Percentiles rank a stretch among this genome's conserved stretches.
Evolutionary conservation across 2,888 invertebrate genomes (phyloP).

Genomic region (Eupithecia centaureata): DNA sequence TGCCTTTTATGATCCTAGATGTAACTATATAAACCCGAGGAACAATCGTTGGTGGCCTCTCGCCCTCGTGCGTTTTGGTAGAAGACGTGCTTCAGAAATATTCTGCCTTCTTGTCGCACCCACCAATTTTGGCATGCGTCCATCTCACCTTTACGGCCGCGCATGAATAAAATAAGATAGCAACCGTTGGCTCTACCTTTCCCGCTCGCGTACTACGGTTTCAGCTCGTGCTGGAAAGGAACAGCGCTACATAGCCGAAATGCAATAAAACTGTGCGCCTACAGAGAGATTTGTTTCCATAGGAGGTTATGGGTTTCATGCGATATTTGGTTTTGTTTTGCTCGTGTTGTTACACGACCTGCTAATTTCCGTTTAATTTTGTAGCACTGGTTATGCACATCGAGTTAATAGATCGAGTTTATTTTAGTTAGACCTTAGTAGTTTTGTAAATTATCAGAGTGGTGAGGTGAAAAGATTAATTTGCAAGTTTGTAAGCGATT

Average conservation of each 20-base stretch:
- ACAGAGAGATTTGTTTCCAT: constrained; percentile 69
- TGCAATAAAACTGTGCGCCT: constrained; percentile 73
- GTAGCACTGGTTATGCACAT: constrained; percentile 30
- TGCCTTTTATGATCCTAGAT: constrained; percentile 48
- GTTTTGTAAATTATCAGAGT: neutral
- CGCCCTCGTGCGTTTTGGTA: constrained; percentile 68
- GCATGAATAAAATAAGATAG: constrained; percentile 76
- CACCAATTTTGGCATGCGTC: constrained; percentile 56
- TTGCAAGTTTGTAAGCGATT: neutral
- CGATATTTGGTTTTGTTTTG: constrained; percentile 62
- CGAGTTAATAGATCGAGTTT: constrained; percentile 36
- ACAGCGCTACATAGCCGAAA: constrained; percentile 58
- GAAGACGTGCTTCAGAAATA: constrained; percentile 62
- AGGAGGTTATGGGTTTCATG: constrained; percentile 52
- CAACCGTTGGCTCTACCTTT: constrained; percentile 62
- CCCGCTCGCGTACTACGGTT: constrained; percentile 55
- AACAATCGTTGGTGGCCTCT: constrained; percentile 73
- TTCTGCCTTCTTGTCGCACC: constrained; percentile 62
- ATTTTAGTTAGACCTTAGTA: neutral
- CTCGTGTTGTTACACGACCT: constrained; percentile 59
- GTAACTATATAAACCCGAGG: constrained; percentile 53
- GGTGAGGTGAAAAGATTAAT: neutral
- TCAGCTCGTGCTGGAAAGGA: constrained; percentile 55
- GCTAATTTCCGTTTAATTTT: constrained; percentile 65
- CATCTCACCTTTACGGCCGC: constrained; percentile 58